Evolutionary conservation across 2,888 invertebrate species (phyloP), one percentile per base, ranked within the genome.

Genomic region (Osmoderma eremita): DNA sequence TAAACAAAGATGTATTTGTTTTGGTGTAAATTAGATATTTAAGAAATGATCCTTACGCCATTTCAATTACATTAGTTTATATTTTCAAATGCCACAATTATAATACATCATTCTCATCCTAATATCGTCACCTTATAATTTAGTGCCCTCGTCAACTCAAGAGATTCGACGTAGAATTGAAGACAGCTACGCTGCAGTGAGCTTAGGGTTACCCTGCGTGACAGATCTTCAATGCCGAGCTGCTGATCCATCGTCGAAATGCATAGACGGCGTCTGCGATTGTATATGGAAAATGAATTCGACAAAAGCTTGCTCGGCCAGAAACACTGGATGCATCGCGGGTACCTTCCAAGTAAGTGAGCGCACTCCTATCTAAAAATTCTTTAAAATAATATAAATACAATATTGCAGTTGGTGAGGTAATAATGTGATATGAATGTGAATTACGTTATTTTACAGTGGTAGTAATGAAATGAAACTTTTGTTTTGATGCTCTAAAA

Each of bases 171-270:
- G 72, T 17, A 67, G 71, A 17, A 69, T 72, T 20, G 72, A 72
- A 66, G 84, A 85, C 67, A 81, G 84, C 13, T 84, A 85, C 51
- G 80, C 78, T 45, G 83, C 86, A 0, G 88, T 92, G 5, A 93
- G 93, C 15, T 84, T 95, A 39, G 95, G 95, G 5, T 86, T 92
- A 76, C 83, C 88, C 2, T 95, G 95, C 78, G 83, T 86, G 45
- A 87, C 87, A 20, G 91, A 94, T 80, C 83, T 89, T 36, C 93
- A 95, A 81, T 95, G 95, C 77, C 88, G 89, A 75, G 85, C 89
- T 73, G 89, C 94, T 5, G 95, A 95, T 83, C 87, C 90, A 0
- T 85, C 90, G 78, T 91, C 94, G 0, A 83, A 88, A 65, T 95
- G 95, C 79, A 80, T 88, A 22, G 87, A 88, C 75, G 92, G 92